These are phyloP conservation scores for Nansenia antarctica DNA, from an alignment of 2,113 vertebrate species.

Conservation along the genomic window DNA sequence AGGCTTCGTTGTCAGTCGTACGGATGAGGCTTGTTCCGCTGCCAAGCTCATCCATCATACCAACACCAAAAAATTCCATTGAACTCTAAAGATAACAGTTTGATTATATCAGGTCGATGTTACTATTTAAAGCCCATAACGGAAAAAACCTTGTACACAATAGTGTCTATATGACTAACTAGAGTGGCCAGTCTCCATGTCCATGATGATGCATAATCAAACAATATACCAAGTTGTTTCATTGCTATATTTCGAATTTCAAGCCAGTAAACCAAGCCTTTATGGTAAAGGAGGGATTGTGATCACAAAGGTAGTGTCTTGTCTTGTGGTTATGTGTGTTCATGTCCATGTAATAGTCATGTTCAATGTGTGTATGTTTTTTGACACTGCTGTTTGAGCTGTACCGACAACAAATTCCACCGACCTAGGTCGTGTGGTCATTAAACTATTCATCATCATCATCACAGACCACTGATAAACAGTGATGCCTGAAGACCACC, in stretches of 20 bases:
- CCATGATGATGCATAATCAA: not conserved
- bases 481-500: not conserved
- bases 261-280: not conserved
- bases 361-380: too few relatives aligned
- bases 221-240: not conserved
- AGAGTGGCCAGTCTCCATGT: not conserved
- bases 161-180: not conserved
- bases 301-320: too few relatives aligned
- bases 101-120: not conserved
- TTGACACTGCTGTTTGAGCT: too few relatives aligned
- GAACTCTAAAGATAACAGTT: conserved; percentile 6
- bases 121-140: not conserved
- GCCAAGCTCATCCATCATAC: conserved; percentile 4
- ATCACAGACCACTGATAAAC: not conserved
- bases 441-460: too few relatives aligned
- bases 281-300: not conserved
- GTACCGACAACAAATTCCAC: too few relatives aligned
- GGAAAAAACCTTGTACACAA: not conserved
- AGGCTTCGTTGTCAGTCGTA: conserved; percentile 18
- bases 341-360: too few relatives aligned
- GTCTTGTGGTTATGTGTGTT: too few relatives aligned
- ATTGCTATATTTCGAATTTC: not conserved
- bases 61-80: conserved; percentile 9
- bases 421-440: too few relatives aligned
- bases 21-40: not conserved